A percentile compares a stretch with the other conserved stretches of the same genome.
Evolutionary conservation across 1,140 invertebrate species (phyloP).

Genomic region (Drosophila nebulosa): DNA sequence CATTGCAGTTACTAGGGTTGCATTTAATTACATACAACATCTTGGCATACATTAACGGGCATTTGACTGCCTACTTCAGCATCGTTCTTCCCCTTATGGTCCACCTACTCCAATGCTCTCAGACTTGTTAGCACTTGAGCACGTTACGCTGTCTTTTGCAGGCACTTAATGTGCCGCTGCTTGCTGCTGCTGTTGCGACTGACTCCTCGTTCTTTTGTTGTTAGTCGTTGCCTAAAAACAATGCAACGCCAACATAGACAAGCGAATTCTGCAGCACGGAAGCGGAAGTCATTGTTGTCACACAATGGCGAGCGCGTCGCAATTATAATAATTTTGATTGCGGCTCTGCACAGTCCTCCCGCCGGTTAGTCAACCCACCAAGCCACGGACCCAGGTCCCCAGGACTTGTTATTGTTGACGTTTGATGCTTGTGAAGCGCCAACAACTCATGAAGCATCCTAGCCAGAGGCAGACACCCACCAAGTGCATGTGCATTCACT

Average conservation of each 20-base stretch:
- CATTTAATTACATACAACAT: constrained; percentile 3
- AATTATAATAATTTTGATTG: constrained; percentile 80
- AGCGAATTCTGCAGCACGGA: constrained; percentile 70
- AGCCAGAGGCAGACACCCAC: neutral
- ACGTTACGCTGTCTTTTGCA: constrained; percentile 73
- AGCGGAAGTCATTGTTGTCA: constrained; percentile 80
- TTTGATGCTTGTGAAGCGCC: constrained; percentile 30
- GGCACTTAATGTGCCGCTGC: constrained; percentile 76
- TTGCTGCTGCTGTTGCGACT: no score
- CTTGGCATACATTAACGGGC: constrained; percentile 3
- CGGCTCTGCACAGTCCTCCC: constrained; percentile 21
- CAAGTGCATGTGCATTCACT: constrained; percentile 37
- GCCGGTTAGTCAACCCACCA: neutral
- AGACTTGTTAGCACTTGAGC: constrained; percentile 58
- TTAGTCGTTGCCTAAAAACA: constrained; percentile 45
- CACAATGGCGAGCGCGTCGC: constrained; percentile 78
- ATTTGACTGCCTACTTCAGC: constrained; percentile 1
- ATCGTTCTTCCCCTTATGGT: neutral
- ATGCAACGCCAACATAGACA: constrained; percentile 41
- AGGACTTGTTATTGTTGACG: constrained; percentile 51
- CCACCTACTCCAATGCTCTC: neutral
- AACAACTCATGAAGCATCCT: constrained; percentile 47
- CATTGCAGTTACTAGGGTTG: neutral
- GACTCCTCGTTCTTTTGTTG: neutral
- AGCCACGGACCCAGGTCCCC: neutral